Conservation (phyloP, 2,888 invertebrate genomes). For the Cremastinae sp. region DNA sequence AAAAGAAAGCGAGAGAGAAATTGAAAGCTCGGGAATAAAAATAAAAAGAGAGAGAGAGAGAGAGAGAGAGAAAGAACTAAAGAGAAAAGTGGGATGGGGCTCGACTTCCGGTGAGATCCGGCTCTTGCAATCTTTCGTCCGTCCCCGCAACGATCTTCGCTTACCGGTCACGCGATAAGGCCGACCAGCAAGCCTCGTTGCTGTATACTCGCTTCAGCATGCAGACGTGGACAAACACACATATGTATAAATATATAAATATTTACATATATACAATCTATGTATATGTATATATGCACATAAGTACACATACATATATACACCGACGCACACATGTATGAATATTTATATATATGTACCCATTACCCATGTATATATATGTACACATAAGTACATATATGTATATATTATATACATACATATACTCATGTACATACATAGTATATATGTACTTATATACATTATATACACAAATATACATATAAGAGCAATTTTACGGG, state of each 20-base stretch:
- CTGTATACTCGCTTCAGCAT: no score
- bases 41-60: background rate
- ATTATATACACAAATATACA: no score
- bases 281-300: conserved; percentile 7
- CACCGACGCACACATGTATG: no score
- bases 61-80: conserved; percentile 4
- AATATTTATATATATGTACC: no score
- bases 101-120: conserved; percentile 48
- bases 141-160: conserved; percentile 4
- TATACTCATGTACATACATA: conserved; percentile 15
- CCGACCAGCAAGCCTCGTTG: conserved; percentile 7
- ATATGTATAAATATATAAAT: no score
- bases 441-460: no score
- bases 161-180: conserved; percentile 59
- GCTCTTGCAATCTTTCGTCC: conserved; percentile 5
- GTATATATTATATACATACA: no score
- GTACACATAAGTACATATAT: conserved; percentile 9
- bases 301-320: no score
- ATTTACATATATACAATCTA: conserved; percentile 24
- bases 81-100: conserved; percentile 34
- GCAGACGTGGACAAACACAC: no score
- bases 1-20: conserved; percentile 26
- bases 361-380: conserved; percentile 19
- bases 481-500: no score
- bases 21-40: conserved; percentile 29